Base-by-base conservation (phyloP, 2,888 invertebrate species). In the Morpho helenor region DNA sequence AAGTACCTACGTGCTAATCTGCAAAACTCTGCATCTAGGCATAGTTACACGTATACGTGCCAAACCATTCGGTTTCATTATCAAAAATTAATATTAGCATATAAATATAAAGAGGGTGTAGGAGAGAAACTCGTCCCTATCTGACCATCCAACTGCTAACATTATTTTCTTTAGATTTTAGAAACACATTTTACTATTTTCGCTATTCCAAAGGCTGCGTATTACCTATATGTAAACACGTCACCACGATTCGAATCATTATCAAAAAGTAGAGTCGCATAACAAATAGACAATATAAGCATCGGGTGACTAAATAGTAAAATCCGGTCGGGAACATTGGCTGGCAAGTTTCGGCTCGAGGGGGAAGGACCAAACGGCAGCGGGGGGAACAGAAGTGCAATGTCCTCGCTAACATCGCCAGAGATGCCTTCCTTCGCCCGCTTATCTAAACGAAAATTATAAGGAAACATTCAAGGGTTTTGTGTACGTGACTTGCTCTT, bases 331-430 rank as follows among this genome's bases (percentile, higher is more conserved):
- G 74, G 67, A 73, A 76, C 80, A 80, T 78, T 79, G 86, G 82
- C 81, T 82, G 84, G 87, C 84, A 75, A 84, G 84, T 83, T 83
- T 86, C 83, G 85, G 83, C 84, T 80, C 80, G 80, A 77, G 79
- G 71, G 80, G 81, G 80, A 77, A 83, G 85, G 84, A 83, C 81
- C 78, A 82, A 80, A 76, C 73, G 75, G 72, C 72, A 64, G 72
- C 71, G 73, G 68, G 73, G 72, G 76, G 68, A 73, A 68, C 72
- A 80, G 79, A 87, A 90, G 89, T 90, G 89, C 89, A 90, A 90
- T 87, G 89, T 89, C 89, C 89, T 90, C 89, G 86, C 85, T 75
- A 87, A 86, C 87, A 82, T 82, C 77, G 82, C 75, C 71, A 72
- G 74, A 79, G 83, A 85, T 87, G 87, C 81, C 82, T 79, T 77